Evolutionary conservation across 2,113 vertebrate species (phyloP).

Genomic region (Dromiciops gliroides): DNA sequence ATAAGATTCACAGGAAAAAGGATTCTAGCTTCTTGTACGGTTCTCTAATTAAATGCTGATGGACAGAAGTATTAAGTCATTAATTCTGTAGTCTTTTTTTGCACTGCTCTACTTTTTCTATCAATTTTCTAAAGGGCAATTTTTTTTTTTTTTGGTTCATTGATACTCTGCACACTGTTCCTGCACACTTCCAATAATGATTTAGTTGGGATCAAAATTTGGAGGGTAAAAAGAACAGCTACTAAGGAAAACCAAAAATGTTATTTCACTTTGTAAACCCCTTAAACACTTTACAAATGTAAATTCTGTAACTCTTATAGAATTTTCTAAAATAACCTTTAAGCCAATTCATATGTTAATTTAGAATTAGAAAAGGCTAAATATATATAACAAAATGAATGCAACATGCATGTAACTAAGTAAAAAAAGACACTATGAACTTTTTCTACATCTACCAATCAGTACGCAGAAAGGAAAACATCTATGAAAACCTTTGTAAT

Average conservation of each 20-base stretch:
- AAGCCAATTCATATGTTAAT: background rate
- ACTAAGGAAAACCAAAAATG: background rate
- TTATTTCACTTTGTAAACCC: background rate
- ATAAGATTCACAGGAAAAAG: background rate
- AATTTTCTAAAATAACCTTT: background rate
- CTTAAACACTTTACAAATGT: background rate
- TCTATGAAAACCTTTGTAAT: background rate
- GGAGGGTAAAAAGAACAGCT: background rate
- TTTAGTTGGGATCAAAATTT: background rate
- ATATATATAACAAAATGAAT: background rate
- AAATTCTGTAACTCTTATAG: background rate
- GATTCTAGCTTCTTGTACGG: background rate
- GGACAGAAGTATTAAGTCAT: background rate
- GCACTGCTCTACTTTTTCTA: background rate
- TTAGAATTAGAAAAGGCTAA: background rate
- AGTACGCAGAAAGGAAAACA: background rate
- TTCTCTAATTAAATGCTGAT: background rate
- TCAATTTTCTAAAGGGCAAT: background rate
- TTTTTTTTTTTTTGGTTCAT: background rate
- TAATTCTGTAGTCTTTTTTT: background rate
- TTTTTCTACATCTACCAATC: rapidly evolving
- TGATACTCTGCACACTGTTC: background rate
- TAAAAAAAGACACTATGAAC: too few species aligned
- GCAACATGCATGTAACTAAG: background rate
- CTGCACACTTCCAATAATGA: background rate